Percentiles rank a stretch among this genome's conserved stretches.
These are phyloP conservation scores for Agonopterix arenella DNA, from an alignment of 2,888 invertebrate species.

Conservation along the genomic window DNA sequence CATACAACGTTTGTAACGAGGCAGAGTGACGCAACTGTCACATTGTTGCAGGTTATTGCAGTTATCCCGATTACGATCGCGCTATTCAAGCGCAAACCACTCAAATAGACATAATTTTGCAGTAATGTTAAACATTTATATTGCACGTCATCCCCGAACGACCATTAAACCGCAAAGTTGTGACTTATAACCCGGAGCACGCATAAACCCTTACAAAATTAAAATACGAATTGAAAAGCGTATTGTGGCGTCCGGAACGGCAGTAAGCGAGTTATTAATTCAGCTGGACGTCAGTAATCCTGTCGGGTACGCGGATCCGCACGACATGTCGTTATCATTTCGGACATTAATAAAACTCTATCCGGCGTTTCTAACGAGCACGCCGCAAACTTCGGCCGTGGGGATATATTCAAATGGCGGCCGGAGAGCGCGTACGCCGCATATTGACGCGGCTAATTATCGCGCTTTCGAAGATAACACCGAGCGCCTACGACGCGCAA, in stretches of 20 bases:
- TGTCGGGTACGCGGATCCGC: conserved; percentile 28
- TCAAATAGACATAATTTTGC: not conserved
- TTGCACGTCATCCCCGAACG: conserved; percentile 6
- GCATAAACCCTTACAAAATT: conserved; percentile 37
- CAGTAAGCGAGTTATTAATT: conserved; percentile 54
- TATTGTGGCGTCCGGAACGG: conserved; percentile 32
- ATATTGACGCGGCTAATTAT: conserved; percentile 52
- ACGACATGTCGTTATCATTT: conserved; percentile 61
- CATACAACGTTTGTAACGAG: no score
- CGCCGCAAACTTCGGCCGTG: conserved; percentile 41
- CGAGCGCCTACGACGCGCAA: no score
- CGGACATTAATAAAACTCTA: conserved; percentile 62
- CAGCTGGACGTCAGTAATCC: conserved; percentile 51
- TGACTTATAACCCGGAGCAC: conserved; percentile 31
- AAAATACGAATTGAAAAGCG: conserved; percentile 45
- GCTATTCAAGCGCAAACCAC: no score
- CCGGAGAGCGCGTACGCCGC: conserved; percentile 28
- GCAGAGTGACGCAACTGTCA: no score
- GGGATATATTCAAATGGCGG: conserved; percentile 50
- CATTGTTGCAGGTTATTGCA: no score
- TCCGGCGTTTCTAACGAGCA: conserved; percentile 41
- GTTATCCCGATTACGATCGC: no score
- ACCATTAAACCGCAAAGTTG: conserved; percentile 20
- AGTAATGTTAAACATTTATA: conserved; percentile 4
- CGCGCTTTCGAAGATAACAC: conserved; percentile 4